These are phyloP conservation scores for Bombus pyrosoma DNA, from an alignment of 1,140 invertebrate genomes.

Conservation along the genomic window DNA sequence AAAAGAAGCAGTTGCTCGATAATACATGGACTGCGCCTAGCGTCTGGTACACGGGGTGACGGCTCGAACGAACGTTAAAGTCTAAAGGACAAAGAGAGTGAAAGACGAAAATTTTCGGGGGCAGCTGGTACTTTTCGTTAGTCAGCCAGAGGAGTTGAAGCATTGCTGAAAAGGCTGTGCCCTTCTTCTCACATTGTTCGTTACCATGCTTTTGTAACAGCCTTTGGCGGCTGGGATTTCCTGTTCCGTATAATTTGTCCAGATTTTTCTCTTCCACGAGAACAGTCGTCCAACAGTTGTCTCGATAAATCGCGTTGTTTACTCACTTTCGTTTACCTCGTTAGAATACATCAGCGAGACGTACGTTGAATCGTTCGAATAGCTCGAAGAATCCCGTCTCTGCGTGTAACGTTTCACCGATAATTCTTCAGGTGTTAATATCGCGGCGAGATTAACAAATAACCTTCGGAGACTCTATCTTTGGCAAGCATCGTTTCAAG, in stretches of 20 bases:
- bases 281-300: neutral
- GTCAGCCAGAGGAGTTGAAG: neutral
- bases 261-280: neutral
- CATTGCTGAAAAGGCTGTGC: slow-evolving; percentile 25
- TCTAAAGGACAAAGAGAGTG: slow-evolving; percentile 53
- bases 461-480: slow-evolving; percentile 50
- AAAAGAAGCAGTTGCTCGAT: slow-evolving; percentile 65
- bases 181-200: slow-evolving; percentile 24
- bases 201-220: slow-evolving; percentile 37
- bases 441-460: slow-evolving; percentile 26
- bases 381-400: neutral
- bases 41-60: slow-evolving; percentile 42
- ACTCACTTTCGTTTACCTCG: neutral
- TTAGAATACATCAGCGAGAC: neutral
- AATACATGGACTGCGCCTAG: slow-evolving; percentile 56
- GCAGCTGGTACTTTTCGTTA: slow-evolving; percentile 57
- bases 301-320: neutral
- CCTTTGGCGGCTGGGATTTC: slow-evolving; percentile 18
- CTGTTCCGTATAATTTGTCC: slow-evolving; percentile 11
- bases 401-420: neutral
- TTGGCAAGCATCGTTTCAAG: slow-evolving; percentile 60
- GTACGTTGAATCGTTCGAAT: neutral
- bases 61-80: slow-evolving; percentile 22
- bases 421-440: slow-evolving; percentile 33
- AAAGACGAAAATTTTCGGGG: slow-evolving; percentile 59